Evolutionary conservation across 2,888 invertebrate genomes (phyloP).

Genomic region (Sinodicranocentrus sp.): DNA sequence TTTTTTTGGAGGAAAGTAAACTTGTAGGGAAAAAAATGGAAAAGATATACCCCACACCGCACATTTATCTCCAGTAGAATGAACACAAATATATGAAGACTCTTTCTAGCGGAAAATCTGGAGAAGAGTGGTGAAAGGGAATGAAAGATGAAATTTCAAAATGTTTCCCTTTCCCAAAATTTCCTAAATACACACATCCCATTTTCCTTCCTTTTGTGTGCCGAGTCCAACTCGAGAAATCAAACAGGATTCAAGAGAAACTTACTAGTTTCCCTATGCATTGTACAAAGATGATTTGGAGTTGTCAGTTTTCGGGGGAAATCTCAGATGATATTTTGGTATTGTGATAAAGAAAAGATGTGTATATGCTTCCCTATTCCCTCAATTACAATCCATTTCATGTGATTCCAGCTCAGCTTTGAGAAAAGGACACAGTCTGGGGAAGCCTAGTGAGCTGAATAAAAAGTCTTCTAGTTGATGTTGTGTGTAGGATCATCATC

Average conservation of each 20-base stretch:
- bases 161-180: slow-evolving; percentile 20
- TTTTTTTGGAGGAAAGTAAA: no score
- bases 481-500: neutral
- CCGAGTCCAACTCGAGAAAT: no score
- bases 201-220: no score
- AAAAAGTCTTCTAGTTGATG: neutral
- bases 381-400: slow-evolving; percentile 71
- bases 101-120: neutral
- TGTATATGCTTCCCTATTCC: slow-evolving; percentile 47
- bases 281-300: no score
- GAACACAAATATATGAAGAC: slow-evolving; percentile 5
- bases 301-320: no score
- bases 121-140: slow-evolving; percentile 28
- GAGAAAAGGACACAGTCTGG: no score
- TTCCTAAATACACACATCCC: no score
- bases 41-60: neutral
- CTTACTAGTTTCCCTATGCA: no score
- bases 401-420: slow-evolving; percentile 51
- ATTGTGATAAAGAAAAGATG: slow-evolving; percentile 7
- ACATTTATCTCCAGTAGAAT: neutral
- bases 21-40: no score
- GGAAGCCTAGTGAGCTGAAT: slow-evolving; percentile 1
- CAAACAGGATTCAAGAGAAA: no score
- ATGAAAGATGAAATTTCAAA: slow-evolving; percentile 45
- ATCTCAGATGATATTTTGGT: neutral